Evolutionary conservation across 37 sponge, comb jelly and placozoan species (phyloP), one percentile per base, ranked within the genome.

Genomic region (Agelas oroides): DNA sequence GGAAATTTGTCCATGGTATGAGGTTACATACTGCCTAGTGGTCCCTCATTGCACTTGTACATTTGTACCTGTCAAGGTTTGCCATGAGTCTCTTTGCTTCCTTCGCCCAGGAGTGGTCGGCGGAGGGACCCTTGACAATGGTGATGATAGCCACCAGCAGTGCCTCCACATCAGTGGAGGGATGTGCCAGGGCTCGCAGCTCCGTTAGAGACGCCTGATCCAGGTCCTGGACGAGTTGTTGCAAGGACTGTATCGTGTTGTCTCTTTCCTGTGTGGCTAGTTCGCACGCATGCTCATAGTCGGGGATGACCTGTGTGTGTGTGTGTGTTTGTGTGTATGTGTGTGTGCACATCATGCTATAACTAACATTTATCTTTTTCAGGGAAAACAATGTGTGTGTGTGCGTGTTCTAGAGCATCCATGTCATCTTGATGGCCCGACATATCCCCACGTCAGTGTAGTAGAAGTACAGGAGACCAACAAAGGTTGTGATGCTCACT

Each of bases 31-130:
- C n/a, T n/a, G n/a, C n/a, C n/a, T n/a, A n/a, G n/a, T n/a, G n/a
- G n/a, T n/a, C n/a, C n/a, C n/a, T n/a, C n/a, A n/a, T n/a, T n/a
- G n/a, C n/a, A n/a, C n/a, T n/a, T n/a, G n/a, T n/a, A n/a, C n/a
- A n/a, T n/a, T n/a, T n/a, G 37, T 38, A 88, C 59, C 97, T 73
- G 75, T 94, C 97, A 35, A 97, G 53, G 59, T 95, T 95, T 30
- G 97, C 97, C 91, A 97, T 90, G 41, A 97, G 70, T 65, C 97
- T 74, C 75, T 97, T 97, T 55, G 93, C 97, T 2, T 95, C 97
- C 68, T 97, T 97, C 65, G 88, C 88, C 97, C 97, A 97, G 0
- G 97, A 87, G 18, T 93, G n/a, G 57, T 97, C 97, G 33, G 94
- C 87, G 73, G 78, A 75, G 41, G 97, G 88, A 35, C 95, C 93